Evolutionary conservation across 23 tunicate genomes (phyloP).

Genomic region (Styela clava): DNA sequence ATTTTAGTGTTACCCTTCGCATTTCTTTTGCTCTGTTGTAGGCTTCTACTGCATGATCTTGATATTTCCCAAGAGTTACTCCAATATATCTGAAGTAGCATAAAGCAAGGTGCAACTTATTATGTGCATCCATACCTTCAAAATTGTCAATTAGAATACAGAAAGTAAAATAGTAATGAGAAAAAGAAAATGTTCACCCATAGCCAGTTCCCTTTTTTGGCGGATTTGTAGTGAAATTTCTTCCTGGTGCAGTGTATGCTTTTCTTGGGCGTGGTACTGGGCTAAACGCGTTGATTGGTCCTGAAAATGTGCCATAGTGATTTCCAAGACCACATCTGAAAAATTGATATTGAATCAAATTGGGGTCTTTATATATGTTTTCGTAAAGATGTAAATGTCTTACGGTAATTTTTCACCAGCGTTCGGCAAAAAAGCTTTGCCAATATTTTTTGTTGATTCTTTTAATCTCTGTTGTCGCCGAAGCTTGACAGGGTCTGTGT

Average conservation of each 20-base stretch:
- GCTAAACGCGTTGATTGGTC: constrained; percentile 75
- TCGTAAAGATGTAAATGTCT: constrained; percentile 2
- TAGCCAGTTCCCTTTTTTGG: constrained; percentile 98
- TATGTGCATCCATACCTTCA: neutral
- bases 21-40: constrained; percentile 69
- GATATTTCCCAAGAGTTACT: constrained; percentile 88
- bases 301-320: constrained; percentile 97
- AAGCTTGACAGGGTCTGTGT: constrained; percentile 82
- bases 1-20: constrained; percentile 65
- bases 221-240: constrained; percentile 91
- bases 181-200: constrained; percentile 33
- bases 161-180: no score
- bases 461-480: constrained; percentile 76
- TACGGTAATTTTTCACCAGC: constrained; percentile 77
- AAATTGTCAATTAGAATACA: no score
- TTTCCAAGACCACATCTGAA: constrained; percentile 86
- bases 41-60: constrained; percentile 85
- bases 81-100: constrained; percentile 57
- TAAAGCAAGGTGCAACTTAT: neutral
- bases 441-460: constrained; percentile 86
- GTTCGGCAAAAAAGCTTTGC: constrained; percentile 88
- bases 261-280: constrained; percentile 64
- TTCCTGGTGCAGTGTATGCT: constrained; percentile 78
- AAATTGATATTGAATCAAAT: no score
- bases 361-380: no score